Conservation (phyloP, 2,888 invertebrate species). For the Tenthredo amoena region DNA sequence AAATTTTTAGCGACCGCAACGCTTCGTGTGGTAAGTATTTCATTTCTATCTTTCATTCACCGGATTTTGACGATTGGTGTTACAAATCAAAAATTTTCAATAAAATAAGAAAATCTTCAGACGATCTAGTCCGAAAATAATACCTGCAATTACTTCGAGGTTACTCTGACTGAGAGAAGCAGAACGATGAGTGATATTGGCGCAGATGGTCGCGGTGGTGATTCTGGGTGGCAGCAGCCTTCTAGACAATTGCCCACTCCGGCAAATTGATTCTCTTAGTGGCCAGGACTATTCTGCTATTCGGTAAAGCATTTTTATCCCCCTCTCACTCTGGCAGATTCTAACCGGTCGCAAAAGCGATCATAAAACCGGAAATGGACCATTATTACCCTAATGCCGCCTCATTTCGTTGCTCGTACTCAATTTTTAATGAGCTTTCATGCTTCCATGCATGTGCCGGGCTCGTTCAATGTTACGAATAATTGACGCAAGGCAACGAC, state of each 20-base stretch:
- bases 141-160: conserved; percentile 12
- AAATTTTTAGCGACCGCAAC: not conserved
- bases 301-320: conserved; percentile 38
- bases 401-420: not conserved
- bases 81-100: not conserved
- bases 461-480: not conserved
- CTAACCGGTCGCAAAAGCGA: not conserved
- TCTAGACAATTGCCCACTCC: conserved; percentile 52
- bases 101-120: not conserved
- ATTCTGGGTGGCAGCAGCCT: conserved; percentile 32
- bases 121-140: not conserved
- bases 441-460: not conserved
- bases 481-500: not conserved
- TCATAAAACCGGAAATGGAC: conserved; percentile 46
- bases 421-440: conserved; percentile 5
- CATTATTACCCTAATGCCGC: conserved; percentile 25
- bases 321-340: conserved; percentile 14
- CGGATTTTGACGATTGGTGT: not conserved
- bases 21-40: not conserved
- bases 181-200: conserved; percentile 4
- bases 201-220: conserved; percentile 25
- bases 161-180: not conserved
- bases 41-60: not conserved
- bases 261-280: conserved; percentile 52
- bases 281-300: conserved; percentile 36